Evolutionary conservation across 2,797 vertebrate genomes (phyloP).

Genomic region (Sebastes trivittatus): DNA sequence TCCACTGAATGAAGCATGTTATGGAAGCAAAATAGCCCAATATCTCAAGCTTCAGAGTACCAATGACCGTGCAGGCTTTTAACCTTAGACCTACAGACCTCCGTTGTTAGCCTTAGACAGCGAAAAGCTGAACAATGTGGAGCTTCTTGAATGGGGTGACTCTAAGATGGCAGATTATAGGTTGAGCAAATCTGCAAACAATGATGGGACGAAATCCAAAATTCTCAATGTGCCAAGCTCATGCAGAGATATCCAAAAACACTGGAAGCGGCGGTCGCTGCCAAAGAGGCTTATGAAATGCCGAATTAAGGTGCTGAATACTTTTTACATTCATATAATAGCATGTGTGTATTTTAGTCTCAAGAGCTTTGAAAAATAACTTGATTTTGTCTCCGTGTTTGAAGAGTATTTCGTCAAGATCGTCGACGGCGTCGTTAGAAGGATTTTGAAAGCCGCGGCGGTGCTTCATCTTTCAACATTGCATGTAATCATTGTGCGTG

Average conservation of each 20-base stretch:
- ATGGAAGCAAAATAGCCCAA: background rate
- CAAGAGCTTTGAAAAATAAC: background rate
- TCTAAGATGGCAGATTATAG: slow-evolving; percentile 14
- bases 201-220: slow-evolving; percentile 40
- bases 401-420: background rate
- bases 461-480: slow-evolving; percentile 6
- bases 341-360: background rate
- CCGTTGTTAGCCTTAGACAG: background rate
- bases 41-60: background rate
- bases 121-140: background rate
- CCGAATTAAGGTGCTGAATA: background rate
- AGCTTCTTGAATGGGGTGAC: background rate
- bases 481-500: slow-evolving; percentile 18
- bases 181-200: slow-evolving; percentile 43
- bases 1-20: background rate
- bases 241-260: slow-evolving; percentile 16
- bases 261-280: background rate
- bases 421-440: background rate
- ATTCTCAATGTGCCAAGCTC: slow-evolving; percentile 9
- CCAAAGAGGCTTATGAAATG: slow-evolving; percentile 31
- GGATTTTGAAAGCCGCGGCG: background rate
- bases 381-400: background rate
- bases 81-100: background rate
- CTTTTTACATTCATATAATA: background rate
- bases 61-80: background rate